Conservation (phyloP, 92 coral and sea anemone species). For the Epizoanthus illoricatus region DNA sequence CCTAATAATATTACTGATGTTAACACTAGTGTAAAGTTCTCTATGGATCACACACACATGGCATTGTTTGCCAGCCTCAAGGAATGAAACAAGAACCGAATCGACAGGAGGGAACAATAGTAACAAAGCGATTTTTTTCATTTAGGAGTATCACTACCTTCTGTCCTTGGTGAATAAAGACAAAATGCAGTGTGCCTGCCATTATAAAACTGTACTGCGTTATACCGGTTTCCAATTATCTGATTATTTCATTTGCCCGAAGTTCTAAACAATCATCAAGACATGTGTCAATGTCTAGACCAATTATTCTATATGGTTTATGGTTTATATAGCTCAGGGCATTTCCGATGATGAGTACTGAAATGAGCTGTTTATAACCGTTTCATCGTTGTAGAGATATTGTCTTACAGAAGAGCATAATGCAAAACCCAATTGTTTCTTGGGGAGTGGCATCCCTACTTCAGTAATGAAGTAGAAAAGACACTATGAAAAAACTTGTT, state of each 20-base stretch:
- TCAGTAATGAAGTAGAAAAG: no score
- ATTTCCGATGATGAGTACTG: constrained; percentile 36
- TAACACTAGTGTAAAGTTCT: neutral
- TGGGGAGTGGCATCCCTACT: constrained; percentile 14
- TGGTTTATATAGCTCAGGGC: constrained; percentile 14
- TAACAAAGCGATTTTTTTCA: constrained; percentile 8
- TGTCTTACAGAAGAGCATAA: neutral
- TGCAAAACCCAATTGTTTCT: neutral
- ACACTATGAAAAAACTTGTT: no score
- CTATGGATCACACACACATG: neutral
- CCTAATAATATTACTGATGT: no score
- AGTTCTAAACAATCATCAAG: constrained; percentile 21
- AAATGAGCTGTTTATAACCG: constrained; percentile 21
- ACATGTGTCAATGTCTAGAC: constrained; percentile 34
- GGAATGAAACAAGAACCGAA: constrained; percentile 15
- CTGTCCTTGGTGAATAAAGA: constrained; percentile 14
- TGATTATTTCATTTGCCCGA: constrained; percentile 11
- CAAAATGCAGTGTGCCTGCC: neutral
- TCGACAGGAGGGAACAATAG: neutral
- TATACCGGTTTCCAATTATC: neutral
- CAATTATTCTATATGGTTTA: neutral
- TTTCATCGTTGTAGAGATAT: constrained; percentile 15
- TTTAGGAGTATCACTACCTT: neutral
- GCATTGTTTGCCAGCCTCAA: neutral
- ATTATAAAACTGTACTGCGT: neutral